Conservation (phyloP, 2,113 vertebrate species). For the Calidris pygmaea region DNA sequence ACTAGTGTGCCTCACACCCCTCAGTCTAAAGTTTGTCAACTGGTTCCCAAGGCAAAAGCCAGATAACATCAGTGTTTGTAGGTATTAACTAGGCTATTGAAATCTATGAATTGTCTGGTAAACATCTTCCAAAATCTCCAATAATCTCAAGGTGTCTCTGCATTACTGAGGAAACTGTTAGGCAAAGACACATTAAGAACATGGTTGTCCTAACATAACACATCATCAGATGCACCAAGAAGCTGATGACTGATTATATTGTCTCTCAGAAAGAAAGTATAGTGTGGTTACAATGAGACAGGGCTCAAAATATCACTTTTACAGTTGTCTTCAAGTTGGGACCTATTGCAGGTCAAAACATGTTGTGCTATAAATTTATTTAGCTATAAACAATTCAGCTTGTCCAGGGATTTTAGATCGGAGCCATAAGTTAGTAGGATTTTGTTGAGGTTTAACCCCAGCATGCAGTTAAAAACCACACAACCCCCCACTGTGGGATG, state of each 20-base stretch:
- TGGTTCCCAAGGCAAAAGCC: background rate
- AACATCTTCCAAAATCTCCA: background rate
- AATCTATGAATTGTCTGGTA: background rate
- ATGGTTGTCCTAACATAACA: background rate
- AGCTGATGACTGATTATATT: background rate
- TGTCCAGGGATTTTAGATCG: background rate
- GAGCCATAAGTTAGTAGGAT: background rate
- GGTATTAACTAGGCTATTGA: background rate
- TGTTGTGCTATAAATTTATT: background rate
- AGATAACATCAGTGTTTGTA: background rate
- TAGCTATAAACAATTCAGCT: background rate
- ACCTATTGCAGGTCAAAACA: background rate
- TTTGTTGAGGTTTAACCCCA: background rate
- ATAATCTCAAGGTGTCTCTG: background rate
- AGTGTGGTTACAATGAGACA: background rate
- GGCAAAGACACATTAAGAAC: background rate
- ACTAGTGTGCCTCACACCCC: no score
- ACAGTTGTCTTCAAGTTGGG: background rate
- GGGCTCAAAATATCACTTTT: background rate
- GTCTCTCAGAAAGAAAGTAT: background rate
- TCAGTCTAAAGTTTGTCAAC: background rate
- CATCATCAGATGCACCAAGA: background rate
- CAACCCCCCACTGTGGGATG: background rate
- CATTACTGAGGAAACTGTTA: background rate
- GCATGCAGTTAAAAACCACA: background rate